A percentile compares a stretch with the other conserved stretches of the same genome.
Conservation (phyloP, 2,888 invertebrate species). For the Lepidocyrtoides sp. region DNA sequence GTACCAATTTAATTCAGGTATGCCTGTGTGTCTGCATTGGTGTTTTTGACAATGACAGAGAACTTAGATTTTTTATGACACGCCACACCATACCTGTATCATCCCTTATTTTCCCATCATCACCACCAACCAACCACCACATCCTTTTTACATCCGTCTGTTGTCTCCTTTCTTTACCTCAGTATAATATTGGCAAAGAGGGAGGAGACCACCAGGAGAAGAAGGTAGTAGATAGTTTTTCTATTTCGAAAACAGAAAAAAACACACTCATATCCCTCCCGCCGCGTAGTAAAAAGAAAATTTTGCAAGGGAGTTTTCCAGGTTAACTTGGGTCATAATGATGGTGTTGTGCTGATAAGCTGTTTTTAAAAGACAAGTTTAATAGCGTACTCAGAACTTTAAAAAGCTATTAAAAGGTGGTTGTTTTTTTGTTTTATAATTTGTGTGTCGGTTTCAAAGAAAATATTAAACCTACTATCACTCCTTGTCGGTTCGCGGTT, state of each 20-base stretch:
- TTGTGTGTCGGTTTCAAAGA: constrained; percentile 52
- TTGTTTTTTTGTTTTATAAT: constrained; percentile 36
- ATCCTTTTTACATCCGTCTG: constrained; percentile 9
- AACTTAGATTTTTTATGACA: constrained; percentile 46
- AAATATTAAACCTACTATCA: neutral
- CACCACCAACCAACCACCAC: too few species aligned
- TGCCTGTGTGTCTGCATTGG: neutral
- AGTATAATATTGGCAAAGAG: neutral
- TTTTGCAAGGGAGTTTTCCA: constrained; percentile 59
- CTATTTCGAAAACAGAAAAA: constrained; percentile 5
- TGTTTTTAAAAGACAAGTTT: neutral
- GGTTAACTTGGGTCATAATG: constrained; percentile 65
- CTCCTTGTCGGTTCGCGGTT: neutral
- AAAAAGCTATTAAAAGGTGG: constrained; percentile 43
- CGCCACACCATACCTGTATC: constrained; percentile 6
- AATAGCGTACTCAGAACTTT: neutral
- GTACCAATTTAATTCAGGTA: constrained; percentile 30
- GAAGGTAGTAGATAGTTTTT: neutral
- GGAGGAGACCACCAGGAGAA: neutral
- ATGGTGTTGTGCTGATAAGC: constrained; percentile 2
- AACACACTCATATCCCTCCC: neutral
- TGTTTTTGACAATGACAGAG: constrained; percentile 74
- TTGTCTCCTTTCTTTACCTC: neutral
- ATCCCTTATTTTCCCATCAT: constrained; percentile 1
- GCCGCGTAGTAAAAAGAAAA: neutral